Evolutionary conservation across 1,140 invertebrate genomes (phyloP), one percentile per base, ranked within the genome.

Genomic region (Macrobrachium rosenbergii): DNA sequence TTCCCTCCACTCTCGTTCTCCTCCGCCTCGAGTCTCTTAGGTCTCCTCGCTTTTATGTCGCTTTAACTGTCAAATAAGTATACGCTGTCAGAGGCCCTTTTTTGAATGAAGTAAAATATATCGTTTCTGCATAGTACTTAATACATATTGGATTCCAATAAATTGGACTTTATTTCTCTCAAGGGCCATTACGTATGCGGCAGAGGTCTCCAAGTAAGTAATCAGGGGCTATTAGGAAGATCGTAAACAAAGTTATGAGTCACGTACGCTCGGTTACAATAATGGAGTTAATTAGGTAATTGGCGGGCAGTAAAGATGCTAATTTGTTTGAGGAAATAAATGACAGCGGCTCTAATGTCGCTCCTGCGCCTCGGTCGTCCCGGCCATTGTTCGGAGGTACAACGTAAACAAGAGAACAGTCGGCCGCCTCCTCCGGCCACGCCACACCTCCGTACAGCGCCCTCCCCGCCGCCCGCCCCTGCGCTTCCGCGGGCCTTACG

Each of bases 281-380:
- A 84, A 84, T 84, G 64, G 83, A 84, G 73, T 84, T 84, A 84
- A 84, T 84, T 63, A 84, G 83, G 83, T 84, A 84, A 84, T 84
- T 78, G 83, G 75, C 52, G 83, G 75, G 83, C 75, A 64, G 83
- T 84, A 84, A 84, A 84, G 83, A 84, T 84, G 73, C 60, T 84
- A 84, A 84, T 84, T 84, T 84, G 83, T 84, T 84, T 84, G 83
- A 84, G 83, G 83, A 78, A 84, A 84, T 84, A 84, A 84, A 84
- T 84, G 83, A 78, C 83, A 77, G 75, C 62, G 21, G 59, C 75
- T 77, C 73, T 84, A 84, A 84, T 84, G 83, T 84, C 69, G 83
- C 75, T 76, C 43, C 73, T 62, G 60, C 77, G 73, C 75, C 60
- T 76, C 75, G 43, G 43, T 58, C 83, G 62, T 43, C 83, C 52